These are phyloP conservation scores for Cyanistes caeruleus DNA, from an alignment of 2,113 vertebrate genomes.

Conservation along the genomic window DNA sequence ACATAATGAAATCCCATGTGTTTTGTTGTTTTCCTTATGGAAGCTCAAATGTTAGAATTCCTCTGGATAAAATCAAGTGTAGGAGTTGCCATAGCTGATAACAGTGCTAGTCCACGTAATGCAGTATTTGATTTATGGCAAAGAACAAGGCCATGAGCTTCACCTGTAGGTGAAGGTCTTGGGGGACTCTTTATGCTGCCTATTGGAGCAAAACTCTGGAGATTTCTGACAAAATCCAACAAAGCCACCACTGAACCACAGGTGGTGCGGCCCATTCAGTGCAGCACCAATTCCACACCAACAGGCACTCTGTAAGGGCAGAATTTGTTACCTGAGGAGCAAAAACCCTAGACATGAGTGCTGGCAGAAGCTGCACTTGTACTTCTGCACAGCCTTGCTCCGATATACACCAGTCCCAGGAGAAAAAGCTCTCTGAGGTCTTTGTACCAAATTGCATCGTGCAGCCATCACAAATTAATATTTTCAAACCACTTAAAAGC, in stretches of 20 bases:
- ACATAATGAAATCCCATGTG: not conserved
- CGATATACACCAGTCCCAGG: not conserved
- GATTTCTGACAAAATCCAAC: not conserved
- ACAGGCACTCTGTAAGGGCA: not conserved
- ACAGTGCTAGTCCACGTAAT: not conserved
- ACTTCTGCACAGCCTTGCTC: not conserved
- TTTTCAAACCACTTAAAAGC: not conserved
- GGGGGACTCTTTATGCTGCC: not conserved
- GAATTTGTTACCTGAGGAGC: not conserved
- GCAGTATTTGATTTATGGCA: not conserved
- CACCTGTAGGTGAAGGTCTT: not conserved
- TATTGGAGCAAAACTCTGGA: not conserved
- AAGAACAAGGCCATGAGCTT: not conserved
- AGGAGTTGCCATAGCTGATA: not conserved
- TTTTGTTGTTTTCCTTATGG: not conserved
- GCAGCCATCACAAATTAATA: not conserved
- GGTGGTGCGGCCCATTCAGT: not conserved
- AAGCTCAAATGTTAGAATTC: not conserved
- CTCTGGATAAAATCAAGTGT: not conserved
- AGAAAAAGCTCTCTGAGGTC: not conserved
- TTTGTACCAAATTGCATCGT: not conserved
- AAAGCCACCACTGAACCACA: not conserved
- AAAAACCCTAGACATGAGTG: not conserved
- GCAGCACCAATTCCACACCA: not conserved
- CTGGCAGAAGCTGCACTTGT: not conserved